These are phyloP conservation scores for Lerista edwardsae DNA, from an alignment of 2,797 vertebrate species.

Conservation along the genomic window DNA sequence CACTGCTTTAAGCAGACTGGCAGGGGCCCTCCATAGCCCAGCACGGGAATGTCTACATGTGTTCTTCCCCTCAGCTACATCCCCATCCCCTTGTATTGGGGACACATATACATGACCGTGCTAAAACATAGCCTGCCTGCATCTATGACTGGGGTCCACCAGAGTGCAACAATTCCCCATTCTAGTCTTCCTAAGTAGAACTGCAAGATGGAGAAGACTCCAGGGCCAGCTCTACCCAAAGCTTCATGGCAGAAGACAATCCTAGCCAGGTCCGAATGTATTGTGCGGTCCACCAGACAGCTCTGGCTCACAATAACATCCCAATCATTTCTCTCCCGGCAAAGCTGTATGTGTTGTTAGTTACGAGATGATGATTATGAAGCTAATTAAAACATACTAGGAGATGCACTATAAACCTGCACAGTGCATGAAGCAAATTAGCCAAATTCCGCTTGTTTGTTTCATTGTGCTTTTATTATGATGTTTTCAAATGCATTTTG, in stretches of 20 bases:
- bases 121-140: too few species aligned
- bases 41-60: too few species aligned
- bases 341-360: slow-evolving; percentile 38
- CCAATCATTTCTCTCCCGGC: slow-evolving; percentile 31
- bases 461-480: slow-evolving; percentile 84
- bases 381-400: slow-evolving; percentile 71
- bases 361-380: slow-evolving; percentile 58
- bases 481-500: slow-evolving; percentile 85
- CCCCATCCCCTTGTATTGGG: too few species aligned
- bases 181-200: background rate
- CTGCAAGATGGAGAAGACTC: slow-evolving; percentile 69
- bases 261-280: slow-evolving; percentile 30
- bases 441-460: slow-evolving; percentile 74
- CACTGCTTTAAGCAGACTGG: too few species aligned
- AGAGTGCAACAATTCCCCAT: background rate
- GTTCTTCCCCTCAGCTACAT: too few species aligned
- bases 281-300: slow-evolving; percentile 51
- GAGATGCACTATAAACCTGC: slow-evolving; percentile 64
- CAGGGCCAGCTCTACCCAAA: slow-evolving; percentile 68
- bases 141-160: too few species aligned
- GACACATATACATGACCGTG: too few species aligned
- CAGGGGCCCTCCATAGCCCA: too few species aligned
- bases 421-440: slow-evolving; percentile 75
- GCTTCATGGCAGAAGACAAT: background rate
- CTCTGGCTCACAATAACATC: slow-evolving; percentile 50